Base-by-base conservation (phyloP, 1,140 invertebrate genomes). In the Rhysida immarginata region DNA sequence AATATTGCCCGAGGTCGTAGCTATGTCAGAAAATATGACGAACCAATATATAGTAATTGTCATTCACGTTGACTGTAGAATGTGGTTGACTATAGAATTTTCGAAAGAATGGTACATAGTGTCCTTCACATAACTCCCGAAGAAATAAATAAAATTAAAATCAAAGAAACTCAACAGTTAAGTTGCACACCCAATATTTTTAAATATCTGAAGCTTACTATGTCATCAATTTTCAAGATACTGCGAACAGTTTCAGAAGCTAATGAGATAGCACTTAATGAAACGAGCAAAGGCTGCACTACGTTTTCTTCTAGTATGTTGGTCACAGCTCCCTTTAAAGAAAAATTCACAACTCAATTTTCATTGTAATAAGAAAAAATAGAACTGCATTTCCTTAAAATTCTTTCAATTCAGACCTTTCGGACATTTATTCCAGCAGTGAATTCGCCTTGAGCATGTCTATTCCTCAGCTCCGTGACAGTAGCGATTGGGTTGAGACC, bases 141-240 rank as follows among this genome's bases (percentile, higher is more conserved):
- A n/a, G n/a, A n/a, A n/a, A n/a, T n/a, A n/a, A n/a, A n/a, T n/a
- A n/a, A n/a, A n/a, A n/a, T n/a, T n/a, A n/a, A n/a, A n/a, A n/a
- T n/a, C n/a, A n/a, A n/a, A n/a, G n/a, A n/a, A n/a, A n/a, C n/a
- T n/a, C n/a, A n/a, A n/a, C n/a, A n/a, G n/a, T n/a, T n/a, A n/a
- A n/a, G n/a, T n/a, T n/a, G n/a, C n/a, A n/a, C n/a, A n/a, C n/a
- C n/a, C n/a, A n/a, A n/a, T n/a, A n/a, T n/a, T n/a, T n/a, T n/a
- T n/a, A n/a, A n/a, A n/a, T n/a, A n/a, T n/a, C n/a, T n/a, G n/a
- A n/a, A n/a, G n/a, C 63, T 70, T 60, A 83, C 79, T 73, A 99
- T 96, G 74, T 99, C 96, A 74, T 99, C 96, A 66, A 99, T 99
- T 75, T 99, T 99, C 56, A 99, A 77, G 73, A 99, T 97, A 61